phyloP scores from a whole-genome alignment of 2,797 vertebrate genomes.

The Anguilla megastoma region DNA sequence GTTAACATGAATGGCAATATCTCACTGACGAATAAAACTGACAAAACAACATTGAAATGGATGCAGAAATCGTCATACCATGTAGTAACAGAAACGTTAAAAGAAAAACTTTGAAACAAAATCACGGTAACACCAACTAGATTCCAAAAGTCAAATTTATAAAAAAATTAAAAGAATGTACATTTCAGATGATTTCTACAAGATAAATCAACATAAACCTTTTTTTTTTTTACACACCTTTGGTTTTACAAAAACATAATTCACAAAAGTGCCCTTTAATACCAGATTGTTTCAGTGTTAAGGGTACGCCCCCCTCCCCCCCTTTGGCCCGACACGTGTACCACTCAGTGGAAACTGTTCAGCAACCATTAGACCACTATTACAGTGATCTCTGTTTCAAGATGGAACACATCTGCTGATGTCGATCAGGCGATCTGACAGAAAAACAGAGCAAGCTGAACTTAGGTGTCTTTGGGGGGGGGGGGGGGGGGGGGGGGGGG shows the following conservation, averaged over 20 bases:
- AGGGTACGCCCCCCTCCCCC: background rate
- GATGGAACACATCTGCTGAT: conserved; percentile 33
- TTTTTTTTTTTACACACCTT: background rate
- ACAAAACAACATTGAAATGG: background rate
- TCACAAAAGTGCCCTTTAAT: conserved; percentile 20
- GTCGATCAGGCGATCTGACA: conserved; percentile 25
- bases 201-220: conserved; percentile 22
- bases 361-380: background rate
- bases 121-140: background rate
- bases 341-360: background rate
- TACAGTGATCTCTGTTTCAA: conserved; percentile 35
- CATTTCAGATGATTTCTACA: background rate
- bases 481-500: background rate
- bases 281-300: too few relatives aligned
- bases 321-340: background rate
- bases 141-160: background rate
- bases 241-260: conserved; percentile 30
- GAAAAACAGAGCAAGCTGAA: background rate
- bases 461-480: background rate
- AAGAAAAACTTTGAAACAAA: background rate
- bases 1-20: background rate
- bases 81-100: background rate
- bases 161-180: background rate
- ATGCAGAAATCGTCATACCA: background rate
- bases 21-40: background rate